phyloP scores from a whole-genome alignment of 2,113 vertebrate genomes.

The Pelodiscus sinensis region DNA sequence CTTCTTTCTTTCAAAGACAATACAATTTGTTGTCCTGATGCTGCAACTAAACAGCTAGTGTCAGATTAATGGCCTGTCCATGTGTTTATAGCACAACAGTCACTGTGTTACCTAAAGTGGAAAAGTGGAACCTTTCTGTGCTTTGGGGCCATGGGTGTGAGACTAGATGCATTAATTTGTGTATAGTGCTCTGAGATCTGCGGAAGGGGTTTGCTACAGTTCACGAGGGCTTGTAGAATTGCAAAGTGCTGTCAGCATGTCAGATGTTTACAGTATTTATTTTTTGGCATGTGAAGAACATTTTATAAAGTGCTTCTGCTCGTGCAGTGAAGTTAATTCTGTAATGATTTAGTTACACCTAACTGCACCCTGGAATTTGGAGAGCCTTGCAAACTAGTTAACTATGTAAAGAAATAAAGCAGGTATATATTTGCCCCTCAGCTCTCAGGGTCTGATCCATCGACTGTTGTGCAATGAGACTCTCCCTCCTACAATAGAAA shows the following conservation, averaged over 20 bases:
- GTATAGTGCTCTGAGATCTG: neutral
- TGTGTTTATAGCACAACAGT: neutral
- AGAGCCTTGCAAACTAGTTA: neutral
- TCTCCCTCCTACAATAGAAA: neutral
- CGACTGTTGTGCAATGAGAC: neutral
- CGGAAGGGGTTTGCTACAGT: no score
- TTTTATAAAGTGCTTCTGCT: rapidly evolving
- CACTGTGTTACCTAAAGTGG: neutral
- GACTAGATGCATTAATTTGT: neutral
- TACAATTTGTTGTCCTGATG: neutral
- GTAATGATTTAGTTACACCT: neutral
- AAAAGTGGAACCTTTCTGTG: neutral
- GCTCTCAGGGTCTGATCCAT: neutral
- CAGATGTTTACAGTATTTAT: neutral
- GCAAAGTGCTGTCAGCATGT: neutral
- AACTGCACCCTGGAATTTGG: neutral
- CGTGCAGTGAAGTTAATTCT: no score
- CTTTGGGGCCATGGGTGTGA: neutral
- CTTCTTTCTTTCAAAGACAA: no score
- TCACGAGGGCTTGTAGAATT: neutral
- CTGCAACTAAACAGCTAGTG: neutral
- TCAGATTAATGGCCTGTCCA: neutral
- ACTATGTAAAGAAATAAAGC: neutral
- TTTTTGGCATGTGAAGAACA: rapidly evolving
- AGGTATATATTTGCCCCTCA: neutral